Evolutionary conservation across 2,888 invertebrate genomes (phyloP), one percentile per base, ranked within the genome.

Genomic region (Bruchidius siliquastri): DNA sequence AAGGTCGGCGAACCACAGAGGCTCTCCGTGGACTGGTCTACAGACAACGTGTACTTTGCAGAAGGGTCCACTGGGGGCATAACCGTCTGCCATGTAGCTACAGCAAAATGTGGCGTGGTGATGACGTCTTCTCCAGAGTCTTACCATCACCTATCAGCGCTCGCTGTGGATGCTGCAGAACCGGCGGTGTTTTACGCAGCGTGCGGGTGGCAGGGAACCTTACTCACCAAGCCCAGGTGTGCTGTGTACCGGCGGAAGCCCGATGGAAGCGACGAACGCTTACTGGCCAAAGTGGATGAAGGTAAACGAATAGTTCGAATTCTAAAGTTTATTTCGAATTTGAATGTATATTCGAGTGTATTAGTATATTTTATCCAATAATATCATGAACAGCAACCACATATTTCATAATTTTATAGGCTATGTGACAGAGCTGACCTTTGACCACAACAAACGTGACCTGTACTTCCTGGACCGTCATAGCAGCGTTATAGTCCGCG

Each of bases 391-490:
- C 21, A 67, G 20, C 8, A 26, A 26, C 26, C 2, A 26, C 26
- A 4, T 26, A 26, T 26, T 26, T 2, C 8, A 26, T 68, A 80
- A 26, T 26, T 26, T 2, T 26, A 26, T 68, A 80, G 83, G 83
- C 22, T 82, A 83, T 73, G 88, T 88, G 77, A 88, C 84, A 77
- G 90, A 80, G 72, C 86, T 84, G 77, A 88, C 79, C 77, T 86
- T 75, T 71, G 91, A 92, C 84, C 82, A 88, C 0, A 89, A 90
- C 80, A 87, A 88, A 81, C 87, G 90, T 78, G 84, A 89, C 22
- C 84, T 98, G 4, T 98, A 95, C 83, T 95, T 93, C 87, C 90
- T 92, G 0, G 95, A 96, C 84, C 89, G 90, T 73, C 88, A 89
- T 77, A 81, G 86, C 1, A 88, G 88, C 70, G 85, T 87, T 0